Evolutionary conservation across 2,888 invertebrate species (phyloP).

Genomic region (Pterostichus niger): DNA sequence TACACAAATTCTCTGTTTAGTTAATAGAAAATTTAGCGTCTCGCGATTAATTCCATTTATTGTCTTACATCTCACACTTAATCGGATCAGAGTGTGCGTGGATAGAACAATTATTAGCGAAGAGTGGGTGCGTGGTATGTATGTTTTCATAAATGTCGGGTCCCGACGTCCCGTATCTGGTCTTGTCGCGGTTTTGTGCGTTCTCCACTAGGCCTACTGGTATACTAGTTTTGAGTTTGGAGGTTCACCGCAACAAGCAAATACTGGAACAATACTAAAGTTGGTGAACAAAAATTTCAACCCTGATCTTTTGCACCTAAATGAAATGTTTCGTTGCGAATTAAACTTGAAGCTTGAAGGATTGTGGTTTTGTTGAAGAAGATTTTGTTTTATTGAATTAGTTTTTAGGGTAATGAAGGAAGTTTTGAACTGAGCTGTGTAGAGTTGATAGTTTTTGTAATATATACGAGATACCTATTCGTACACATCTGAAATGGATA

Average conservation of each 20-base stretch:
- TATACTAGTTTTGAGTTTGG: constrained; percentile 62
- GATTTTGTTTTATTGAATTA: constrained; percentile 42
- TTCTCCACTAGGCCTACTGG: constrained; percentile 46
- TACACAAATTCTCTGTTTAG: background rate
- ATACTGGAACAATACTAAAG: constrained; percentile 62
- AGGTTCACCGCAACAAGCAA: constrained; percentile 62
- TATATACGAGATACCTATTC: background rate
- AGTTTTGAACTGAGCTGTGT: constrained; percentile 5
- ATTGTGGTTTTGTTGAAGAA: constrained; percentile 13
- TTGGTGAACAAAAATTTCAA: constrained; percentile 50
- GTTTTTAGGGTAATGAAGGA: constrained; percentile 20
- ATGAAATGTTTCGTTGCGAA: constrained; percentile 27
- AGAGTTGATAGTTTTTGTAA: constrained; percentile 1
- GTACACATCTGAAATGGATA: background rate
- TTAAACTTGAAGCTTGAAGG: constrained; percentile 40
- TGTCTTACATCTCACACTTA: constrained; percentile 31
- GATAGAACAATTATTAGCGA: constrained; percentile 49
- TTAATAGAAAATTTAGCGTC: constrained; percentile 13
- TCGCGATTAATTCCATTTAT: constrained; percentile 36
- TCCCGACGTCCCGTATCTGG: constrained; percentile 40
- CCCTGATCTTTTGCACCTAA: constrained; percentile 31
- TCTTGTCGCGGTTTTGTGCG: constrained; percentile 58
- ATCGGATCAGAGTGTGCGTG: constrained; percentile 47
- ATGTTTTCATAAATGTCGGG: constrained; percentile 56
- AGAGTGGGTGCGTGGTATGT: constrained; percentile 10